Base-by-base conservation (phyloP, 2,797 vertebrate species). In the Aotus griseimembra region DNA sequence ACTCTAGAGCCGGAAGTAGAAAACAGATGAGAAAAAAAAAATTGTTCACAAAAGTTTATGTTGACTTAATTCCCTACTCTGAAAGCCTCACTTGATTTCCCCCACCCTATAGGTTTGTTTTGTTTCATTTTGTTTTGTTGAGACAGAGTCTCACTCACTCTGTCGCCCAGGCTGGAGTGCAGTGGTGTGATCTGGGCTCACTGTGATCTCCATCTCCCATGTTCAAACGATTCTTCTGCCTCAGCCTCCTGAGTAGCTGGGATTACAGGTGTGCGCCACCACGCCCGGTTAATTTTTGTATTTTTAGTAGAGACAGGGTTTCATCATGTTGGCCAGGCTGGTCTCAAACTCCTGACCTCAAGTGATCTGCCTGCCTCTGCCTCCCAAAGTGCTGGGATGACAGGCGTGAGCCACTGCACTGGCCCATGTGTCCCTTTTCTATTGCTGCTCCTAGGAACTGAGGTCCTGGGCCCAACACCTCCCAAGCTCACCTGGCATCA, bases 381-480 rank as follows among this genome's bases (percentile, higher is more conserved):
- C 15, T 67, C 28, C 28, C 33, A 67, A 67, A 67, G 15, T 67
- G 64, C 33, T 67, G 15, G 57, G 33, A 67, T 67, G 15, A 67
- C 4, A 67, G 33, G 64, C 7, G 1, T 67, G 33, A 67, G 33
- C 33, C 64, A n/a, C 33, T n/a, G 64, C 33, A 3, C 15, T 17
- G 33, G 15, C 15, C 24, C 58, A 48, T 67, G 30, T 87, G 33
- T 64, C 88, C 44, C 12, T 52, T 88, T 94, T 50, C 80, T 75
- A 48, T 81, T 86, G 80, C 64, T 79, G 48, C 39, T 73, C 81
- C 57, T 30, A 90, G 33, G 41, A 81, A 58, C 75, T 14, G 39
- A 93, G 75, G 86, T 41, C n/a, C 28, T 20, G 1, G 0, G 41
- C 26, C 55, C 76, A 86, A 11, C 14, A 80, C 41, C 13, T 26